These are phyloP conservation scores for Anarhynchus alexandrinus DNA, from an alignment of 2,113 vertebrate species.

Conservation along the genomic window DNA sequence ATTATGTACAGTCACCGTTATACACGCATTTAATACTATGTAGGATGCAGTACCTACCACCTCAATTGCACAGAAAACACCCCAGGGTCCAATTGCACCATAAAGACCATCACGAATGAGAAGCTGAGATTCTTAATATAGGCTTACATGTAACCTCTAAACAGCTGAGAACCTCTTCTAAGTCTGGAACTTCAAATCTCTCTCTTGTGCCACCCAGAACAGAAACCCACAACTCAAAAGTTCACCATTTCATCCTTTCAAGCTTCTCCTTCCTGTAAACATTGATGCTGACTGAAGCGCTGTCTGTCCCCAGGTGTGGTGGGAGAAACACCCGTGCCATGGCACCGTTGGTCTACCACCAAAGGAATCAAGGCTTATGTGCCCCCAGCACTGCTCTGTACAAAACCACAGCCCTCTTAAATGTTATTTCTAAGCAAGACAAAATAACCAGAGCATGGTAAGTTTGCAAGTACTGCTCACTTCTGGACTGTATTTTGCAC, in stretches of 20 bases:
- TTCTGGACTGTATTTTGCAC: not conserved
- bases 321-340: not conserved
- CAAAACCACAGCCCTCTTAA: not conserved
- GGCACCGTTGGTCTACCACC: not conserved
- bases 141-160: not conserved
- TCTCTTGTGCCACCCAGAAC: not conserved
- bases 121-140: not conserved
- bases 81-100: not conserved
- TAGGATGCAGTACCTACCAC: not conserved
- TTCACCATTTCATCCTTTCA: not conserved
- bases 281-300: not conserved
- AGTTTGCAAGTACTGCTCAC: not conserved
- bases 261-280: not conserved
- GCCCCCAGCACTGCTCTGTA: not conserved
- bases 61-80: not conserved
- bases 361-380: fast-evolving
- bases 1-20: not conserved
- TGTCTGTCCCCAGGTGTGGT: not conserved
- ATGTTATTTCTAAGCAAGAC: not conserved
- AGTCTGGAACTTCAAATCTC: not conserved
- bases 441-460: not conserved
- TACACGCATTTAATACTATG: not conserved
- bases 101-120: not conserved
- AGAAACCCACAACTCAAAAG: not conserved
- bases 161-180: not conserved